A percentile compares a stretch with the other conserved stretches of the same genome.
Conservation (phyloP, 92 coral and sea anemone species). For the Nematostella vectensis region DNA sequence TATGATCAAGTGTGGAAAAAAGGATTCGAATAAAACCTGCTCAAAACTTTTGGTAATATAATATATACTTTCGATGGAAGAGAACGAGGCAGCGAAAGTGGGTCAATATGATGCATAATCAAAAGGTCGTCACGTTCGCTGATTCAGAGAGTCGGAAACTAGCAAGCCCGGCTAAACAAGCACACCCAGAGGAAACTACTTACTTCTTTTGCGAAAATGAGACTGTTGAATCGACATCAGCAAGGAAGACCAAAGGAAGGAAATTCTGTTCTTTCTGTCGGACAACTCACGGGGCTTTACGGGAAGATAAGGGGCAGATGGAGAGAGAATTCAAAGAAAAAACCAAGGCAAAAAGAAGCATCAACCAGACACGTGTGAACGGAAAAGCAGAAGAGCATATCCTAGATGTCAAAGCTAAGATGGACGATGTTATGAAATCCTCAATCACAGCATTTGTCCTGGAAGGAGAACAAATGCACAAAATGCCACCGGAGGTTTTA, state of each 20-base stretch:
- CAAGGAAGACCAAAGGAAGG: background rate
- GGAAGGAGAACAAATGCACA: constrained; percentile 14
- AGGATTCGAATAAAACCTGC: no score
- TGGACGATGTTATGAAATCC: background rate
- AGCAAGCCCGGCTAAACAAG: background rate
- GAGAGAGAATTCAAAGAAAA: background rate
- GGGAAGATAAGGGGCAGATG: constrained; percentile 4
- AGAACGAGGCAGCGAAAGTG: no score
- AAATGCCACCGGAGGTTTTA: constrained; percentile 4
- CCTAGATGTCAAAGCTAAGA: background rate
- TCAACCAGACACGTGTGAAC: background rate
- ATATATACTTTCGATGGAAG: no score
- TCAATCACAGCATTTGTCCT: constrained; percentile 6
- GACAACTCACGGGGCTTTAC: constrained; percentile 7
- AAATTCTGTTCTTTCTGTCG: constrained; percentile 30
- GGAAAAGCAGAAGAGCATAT: background rate
- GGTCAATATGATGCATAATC: no score
- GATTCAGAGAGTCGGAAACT: background rate
- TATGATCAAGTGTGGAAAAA: no score
- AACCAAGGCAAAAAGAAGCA: background rate
- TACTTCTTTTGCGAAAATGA: constrained; percentile 3
- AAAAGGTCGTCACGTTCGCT: background rate
- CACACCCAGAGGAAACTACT: constrained; percentile 3
- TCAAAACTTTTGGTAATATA: no score
- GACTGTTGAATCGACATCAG: background rate